Conservation (phyloP, 2,113 vertebrate genomes). For the Todiramphus chloris region DNA sequence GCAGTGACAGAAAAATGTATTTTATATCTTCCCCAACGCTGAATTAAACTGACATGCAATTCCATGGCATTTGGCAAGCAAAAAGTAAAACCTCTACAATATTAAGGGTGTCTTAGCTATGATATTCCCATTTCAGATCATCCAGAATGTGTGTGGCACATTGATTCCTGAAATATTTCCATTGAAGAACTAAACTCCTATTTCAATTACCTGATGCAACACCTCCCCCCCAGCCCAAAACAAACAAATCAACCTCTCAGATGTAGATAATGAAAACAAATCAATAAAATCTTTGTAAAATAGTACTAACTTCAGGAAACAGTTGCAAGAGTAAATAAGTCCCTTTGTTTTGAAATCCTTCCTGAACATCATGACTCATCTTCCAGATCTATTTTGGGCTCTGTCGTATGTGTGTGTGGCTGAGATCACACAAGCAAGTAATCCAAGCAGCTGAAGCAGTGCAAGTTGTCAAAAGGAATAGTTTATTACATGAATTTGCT, state of each 20-base stretch:
- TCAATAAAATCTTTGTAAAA: constrained; percentile 45
- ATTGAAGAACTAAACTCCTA: background rate
- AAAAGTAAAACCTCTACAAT: background rate
- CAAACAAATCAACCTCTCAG: constrained; percentile 13
- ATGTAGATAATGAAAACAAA: constrained; percentile 30
- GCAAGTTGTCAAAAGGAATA: background rate
- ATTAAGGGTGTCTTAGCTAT: background rate
- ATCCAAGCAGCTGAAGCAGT: background rate
- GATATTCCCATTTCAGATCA: background rate
- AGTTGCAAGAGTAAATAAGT: constrained; percentile 50
- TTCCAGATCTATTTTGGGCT: constrained; percentile 41
- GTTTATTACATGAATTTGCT: background rate
- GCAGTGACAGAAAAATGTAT: background rate
- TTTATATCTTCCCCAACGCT: background rate
- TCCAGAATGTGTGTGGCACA: background rate
- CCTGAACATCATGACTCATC: constrained; percentile 62
- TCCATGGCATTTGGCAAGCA: background rate
- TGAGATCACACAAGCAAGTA: constrained; percentile 44
- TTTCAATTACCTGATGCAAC: constrained; percentile 7
- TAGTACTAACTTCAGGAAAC: constrained; percentile 14
- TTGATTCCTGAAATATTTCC: background rate
- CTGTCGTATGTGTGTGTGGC: background rate
- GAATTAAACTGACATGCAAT: background rate
- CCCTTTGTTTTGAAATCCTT: constrained; percentile 64
- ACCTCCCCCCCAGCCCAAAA: background rate